phyloP scores from a whole-genome alignment of 2,797 vertebrate genomes.

The Hydrolagus colliei region DNA sequence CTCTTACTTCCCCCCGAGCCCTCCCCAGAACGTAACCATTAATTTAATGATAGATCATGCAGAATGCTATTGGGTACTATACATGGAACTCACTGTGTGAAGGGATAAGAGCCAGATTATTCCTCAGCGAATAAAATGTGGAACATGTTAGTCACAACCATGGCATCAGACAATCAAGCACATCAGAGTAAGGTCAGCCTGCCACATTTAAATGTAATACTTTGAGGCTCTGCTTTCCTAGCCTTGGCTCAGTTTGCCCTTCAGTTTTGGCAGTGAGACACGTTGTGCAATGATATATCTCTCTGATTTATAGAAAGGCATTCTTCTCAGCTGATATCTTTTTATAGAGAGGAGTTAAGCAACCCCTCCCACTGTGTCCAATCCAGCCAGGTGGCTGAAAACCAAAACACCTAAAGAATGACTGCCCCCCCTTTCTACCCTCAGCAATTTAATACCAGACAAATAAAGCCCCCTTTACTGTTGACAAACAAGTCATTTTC shows the following conservation, averaged over 20 bases:
- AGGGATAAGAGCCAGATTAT: not conserved
- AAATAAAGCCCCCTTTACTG: not conserved
- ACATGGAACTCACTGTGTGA: not conserved
- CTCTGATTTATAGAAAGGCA: conserved; percentile 28
- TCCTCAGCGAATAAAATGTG: conserved; percentile 11
- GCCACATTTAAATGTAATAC: conserved; percentile 30
- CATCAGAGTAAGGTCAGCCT: conserved; percentile 29
- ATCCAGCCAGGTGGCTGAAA: too few relatives aligned
- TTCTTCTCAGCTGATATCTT: conserved; percentile 19
- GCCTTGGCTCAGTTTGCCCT: conserved; percentile 25
- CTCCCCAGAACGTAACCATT: not conserved
- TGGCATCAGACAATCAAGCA: conserved; percentile 28
- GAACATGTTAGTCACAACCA: conserved; percentile 24
- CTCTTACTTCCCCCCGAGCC: too few relatives aligned
- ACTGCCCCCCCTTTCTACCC: not conserved
- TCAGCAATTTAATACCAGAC: not conserved
- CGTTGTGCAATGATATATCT: conserved; percentile 25
- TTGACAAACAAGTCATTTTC: not conserved
- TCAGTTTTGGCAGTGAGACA: conserved; percentile 24
- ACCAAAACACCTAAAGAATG: not conserved
- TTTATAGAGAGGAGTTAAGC: not conserved
- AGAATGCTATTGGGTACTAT: not conserved
- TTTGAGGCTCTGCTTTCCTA: conserved; percentile 29
- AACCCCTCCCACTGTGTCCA: not conserved
- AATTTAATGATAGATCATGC: not conserved